Evolutionary conservation across 2,797 vertebrate species (phyloP), one percentile per base, ranked within the genome.

Genomic region (Tapera naevia): DNA sequence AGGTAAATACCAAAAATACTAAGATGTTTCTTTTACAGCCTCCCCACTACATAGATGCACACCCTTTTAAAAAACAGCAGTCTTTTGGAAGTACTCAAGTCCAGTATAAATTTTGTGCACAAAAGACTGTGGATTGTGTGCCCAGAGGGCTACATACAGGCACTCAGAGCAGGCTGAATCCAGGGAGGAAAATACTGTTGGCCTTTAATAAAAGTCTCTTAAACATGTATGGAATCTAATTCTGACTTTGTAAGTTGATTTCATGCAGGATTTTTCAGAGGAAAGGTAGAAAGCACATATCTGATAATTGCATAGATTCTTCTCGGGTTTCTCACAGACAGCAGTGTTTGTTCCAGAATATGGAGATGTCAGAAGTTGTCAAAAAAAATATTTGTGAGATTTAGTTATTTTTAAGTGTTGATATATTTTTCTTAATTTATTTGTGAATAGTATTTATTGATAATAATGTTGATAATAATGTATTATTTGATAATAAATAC

Each of bases 1-100:
- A 98, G 97, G 98, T 98, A 96, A 94, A 62, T 37, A 7, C 17
- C 67, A 65, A 82, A 13, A 33, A 5, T 16, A 24, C 0, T 1
- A 27, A 54, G 23, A 46, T 8, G 32, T 50, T 87, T 75, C 11
- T 15, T 41, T 57, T 27, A 48, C 35, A 30, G 35, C 19, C 18
- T 71, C 70, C 57, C 22, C 24, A 7, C 21, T 27, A 0, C 7
- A 9, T 14, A n/a, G 13, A 7, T 54, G 22, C 32, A 32, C 24
- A 17, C 3, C 0, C 2, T 60, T 91, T 60, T 17, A 37, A 73
- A 37, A 37, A 53, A 23, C 41, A 66, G 39, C 21, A 33, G 5
- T 51, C n/a, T 72, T 24, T 28, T 32, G 33, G 21, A 80, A 67
- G 27, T 15, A 9, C 46, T 10, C 5, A 70, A 41, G 18, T 32